Evolutionary conservation across 2,113 vertebrate genomes (phyloP).

Genomic region (Gallinago jamesoni): DNA sequence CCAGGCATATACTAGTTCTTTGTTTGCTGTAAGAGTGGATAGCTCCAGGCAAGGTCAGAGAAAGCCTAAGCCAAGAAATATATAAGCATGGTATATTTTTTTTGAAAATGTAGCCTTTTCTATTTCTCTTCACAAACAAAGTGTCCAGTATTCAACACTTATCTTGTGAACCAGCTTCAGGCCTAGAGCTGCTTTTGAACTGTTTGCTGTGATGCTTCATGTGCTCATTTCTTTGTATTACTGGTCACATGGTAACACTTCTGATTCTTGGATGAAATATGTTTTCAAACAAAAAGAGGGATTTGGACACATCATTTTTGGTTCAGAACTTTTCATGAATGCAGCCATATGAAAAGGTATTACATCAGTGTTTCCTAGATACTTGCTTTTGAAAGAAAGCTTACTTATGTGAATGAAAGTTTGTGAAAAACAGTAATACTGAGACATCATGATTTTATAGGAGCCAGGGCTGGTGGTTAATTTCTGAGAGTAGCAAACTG

Average conservation of each 20-base stretch:
- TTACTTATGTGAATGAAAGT: neutral
- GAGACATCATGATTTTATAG: neutral
- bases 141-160: neutral
- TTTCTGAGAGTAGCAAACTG: neutral
- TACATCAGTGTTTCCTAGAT: neutral
- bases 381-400: constrained; percentile 6
- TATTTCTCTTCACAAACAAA: constrained; percentile 5
- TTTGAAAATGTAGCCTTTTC: neutral
- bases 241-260: constrained; percentile 18
- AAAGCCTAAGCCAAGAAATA: neutral
- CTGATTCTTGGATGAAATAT: constrained; percentile 36
- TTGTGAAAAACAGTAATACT: neutral
- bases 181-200: neutral
- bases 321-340: constrained; percentile 31
- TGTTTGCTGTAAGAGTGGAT: neutral
- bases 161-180: constrained; percentile 15
- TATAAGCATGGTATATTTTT: neutral
- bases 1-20: neutral
- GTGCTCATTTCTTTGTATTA: constrained; percentile 1
- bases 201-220: constrained; percentile 21
- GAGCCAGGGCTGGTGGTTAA: neutral
- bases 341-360: constrained; percentile 14
- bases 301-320: constrained; percentile 20
- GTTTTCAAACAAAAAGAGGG: constrained; percentile 48
- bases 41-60: constrained; percentile 4